Base-by-base conservation (phyloP, 2,113 vertebrate species). In the Actenoides lindsayi region DNA sequence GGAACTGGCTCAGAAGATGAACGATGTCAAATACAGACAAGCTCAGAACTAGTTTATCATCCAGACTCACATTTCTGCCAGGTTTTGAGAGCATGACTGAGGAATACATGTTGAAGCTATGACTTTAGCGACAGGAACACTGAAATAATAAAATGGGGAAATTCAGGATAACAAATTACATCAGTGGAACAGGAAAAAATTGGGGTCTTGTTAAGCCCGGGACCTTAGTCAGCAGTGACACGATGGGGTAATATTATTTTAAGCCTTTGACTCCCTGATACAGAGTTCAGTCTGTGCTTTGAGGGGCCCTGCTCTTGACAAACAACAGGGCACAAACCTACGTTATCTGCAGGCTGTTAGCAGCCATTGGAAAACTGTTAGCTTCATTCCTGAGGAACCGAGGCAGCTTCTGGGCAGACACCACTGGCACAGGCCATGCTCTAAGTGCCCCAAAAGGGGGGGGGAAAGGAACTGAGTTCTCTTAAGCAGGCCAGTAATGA, bases 241-340 rank as follows among this genome's bases (percentile, higher is more conserved):
- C 6, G 12, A 48, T 78, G 63, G 56, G 75, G 35, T 60, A 95
- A 89, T 95, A 86, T 92, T 97, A 88, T 96, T 95, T 96, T 95
- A 97, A 94, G 85, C 90, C 90, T 93, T 67, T 90, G 87, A 74
- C 92, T 95, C 74, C 63, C 63, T 74, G 82, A 74, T 80, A 90
- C 10, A 69, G 78, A 69, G 46, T 48, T 95, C 88, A 86, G 82
- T 7, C 60, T 64, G 35, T n/a, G 77, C 54, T 81, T 68, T 33
- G 71, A 88, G 94, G 64, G 82, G 51, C 59, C 90, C 79, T 68
- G 51, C 56, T 88, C 68, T 57, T 1, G 2, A 80, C 83, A 59
- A 93, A 82, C 53, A 94, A 63, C 42, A 53, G 39, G 35, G 67
- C 59, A 59, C 64, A 60, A 80, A 77, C 39, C 48, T 83, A 6